phyloP scores from a whole-genome alignment of 2,888 invertebrate genomes.

The Hoplodrina blanda region DNA sequence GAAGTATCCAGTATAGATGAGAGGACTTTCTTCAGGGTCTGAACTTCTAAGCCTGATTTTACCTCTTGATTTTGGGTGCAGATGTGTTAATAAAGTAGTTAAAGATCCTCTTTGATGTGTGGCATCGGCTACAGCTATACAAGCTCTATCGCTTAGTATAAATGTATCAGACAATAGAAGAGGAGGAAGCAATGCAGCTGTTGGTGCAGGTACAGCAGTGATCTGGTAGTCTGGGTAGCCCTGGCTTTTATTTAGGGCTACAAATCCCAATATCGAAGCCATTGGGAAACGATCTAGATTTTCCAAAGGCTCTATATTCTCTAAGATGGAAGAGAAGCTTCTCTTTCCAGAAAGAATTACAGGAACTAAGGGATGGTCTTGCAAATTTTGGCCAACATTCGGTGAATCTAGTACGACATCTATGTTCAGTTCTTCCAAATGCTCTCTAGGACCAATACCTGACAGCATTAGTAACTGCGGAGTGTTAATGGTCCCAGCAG shows the following conservation, averaged over 20 bases:
- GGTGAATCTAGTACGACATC: slow-evolving; percentile 68
- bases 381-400: slow-evolving; percentile 76
- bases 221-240: slow-evolving; percentile 76
- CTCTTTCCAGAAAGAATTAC: slow-evolving; percentile 66
- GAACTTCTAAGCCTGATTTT: slow-evolving; percentile 65
- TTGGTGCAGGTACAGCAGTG: slow-evolving; percentile 64
- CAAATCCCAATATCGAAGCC: slow-evolving; percentile 72
- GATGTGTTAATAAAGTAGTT: slow-evolving; percentile 63
- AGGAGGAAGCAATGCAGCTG: slow-evolving; percentile 62
- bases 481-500: slow-evolving; percentile 76
- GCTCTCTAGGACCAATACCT: slow-evolving; percentile 75
- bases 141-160: slow-evolving; percentile 66
- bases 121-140: slow-evolving; percentile 63
- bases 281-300: slow-evolving; percentile 69
- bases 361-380: slow-evolving; percentile 74
- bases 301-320: slow-evolving; percentile 65
- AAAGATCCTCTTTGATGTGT: slow-evolving; percentile 57
- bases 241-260: slow-evolving; percentile 71
- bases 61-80: slow-evolving; percentile 77
- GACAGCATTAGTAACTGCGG: slow-evolving; percentile 80
- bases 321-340: slow-evolving; percentile 46
- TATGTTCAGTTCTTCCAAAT: slow-evolving; percentile 71
- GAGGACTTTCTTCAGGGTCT: slow-evolving; percentile 70
- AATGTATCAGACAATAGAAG: slow-evolving; percentile 68
- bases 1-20: slow-evolving; percentile 68